Evolutionary conservation across 2,797 vertebrate species (phyloP).

Genomic region (Champsocephalus gunnari): DNA sequence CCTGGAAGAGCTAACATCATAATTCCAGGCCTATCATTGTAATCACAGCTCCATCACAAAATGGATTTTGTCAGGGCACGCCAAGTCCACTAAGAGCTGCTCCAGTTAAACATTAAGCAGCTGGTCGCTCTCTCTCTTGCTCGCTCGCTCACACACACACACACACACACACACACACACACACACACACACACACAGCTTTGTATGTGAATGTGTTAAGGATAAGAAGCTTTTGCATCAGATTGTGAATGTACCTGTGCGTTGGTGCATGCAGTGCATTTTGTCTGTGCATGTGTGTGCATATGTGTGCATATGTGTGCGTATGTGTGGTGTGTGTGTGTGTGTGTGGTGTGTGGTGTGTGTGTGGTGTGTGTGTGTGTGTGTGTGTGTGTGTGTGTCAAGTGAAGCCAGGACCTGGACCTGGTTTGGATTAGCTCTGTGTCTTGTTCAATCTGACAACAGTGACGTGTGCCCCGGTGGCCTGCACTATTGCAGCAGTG

Average conservation of each 20-base stretch:
- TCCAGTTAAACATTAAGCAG: conserved; percentile 84
- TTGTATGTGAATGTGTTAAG: conserved; percentile 56
- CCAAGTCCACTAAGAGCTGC: conserved; percentile 85
- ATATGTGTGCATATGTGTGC: conserved; percentile 16
- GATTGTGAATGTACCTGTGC: conserved; percentile 38
- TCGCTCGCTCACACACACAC: conserved; percentile 18
- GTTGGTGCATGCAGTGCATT: not conserved
- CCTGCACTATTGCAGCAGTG: conserved; percentile 62
- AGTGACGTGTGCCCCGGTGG: conserved; percentile 78
- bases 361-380: conserved; percentile 27
- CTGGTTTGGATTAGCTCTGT: conserved; percentile 81
- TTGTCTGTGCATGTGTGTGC: not conserved
- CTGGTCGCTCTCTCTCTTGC: conserved; percentile 78
- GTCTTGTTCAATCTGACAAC: conserved; percentile 82
- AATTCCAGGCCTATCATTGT: conserved; percentile 85
- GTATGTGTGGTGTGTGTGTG: conserved; percentile 28
- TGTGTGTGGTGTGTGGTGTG: conserved; percentile 14
- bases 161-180: conserved; percentile 30
- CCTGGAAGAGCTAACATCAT: conserved; percentile 80
- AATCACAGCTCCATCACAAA: conserved; percentile 87
- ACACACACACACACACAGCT: conserved; percentile 26
- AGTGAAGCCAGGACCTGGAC: conserved; percentile 56
- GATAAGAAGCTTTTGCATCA: conserved; percentile 47
- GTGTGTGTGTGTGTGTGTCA: not conserved
- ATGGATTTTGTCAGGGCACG: conserved; percentile 87